Evolutionary conservation across 2,113 vertebrate species (phyloP).

Genomic region (Chlamydotis undulata): DNA sequence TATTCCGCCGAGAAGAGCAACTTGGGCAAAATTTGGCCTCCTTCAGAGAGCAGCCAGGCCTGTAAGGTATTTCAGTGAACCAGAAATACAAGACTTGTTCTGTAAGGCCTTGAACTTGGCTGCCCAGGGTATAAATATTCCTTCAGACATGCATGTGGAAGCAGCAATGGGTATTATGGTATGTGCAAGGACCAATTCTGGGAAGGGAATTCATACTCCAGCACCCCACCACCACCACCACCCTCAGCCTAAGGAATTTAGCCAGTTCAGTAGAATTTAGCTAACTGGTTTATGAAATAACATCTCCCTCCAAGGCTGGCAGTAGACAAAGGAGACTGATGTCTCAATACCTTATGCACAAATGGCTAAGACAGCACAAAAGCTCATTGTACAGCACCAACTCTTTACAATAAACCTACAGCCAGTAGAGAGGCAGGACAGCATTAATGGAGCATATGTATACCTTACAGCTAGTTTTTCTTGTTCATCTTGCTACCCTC

Average conservation of each 20-base stretch:
- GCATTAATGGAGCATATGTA: not conserved
- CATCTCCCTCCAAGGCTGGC: not conserved
- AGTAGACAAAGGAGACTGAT: not conserved
- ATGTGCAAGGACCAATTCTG: not conserved
- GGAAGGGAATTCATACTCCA: not conserved
- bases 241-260: not conserved
- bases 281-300: not conserved
- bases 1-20: not conserved
- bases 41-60: not conserved
- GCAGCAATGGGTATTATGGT: not conserved
- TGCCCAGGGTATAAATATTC: not conserved
- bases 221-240: not conserved
- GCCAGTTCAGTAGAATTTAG: not conserved
- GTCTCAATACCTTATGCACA: not conserved
- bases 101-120: not conserved
- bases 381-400: not conserved
- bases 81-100: not conserved
- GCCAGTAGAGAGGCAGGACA: not conserved
- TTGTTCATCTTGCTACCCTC: not conserved
- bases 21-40: not conserved
- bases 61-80: not conserved
- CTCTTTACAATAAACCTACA: not conserved
- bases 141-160: not conserved
- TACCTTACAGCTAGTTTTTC: slow-evolving; percentile 56
- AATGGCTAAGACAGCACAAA: not conserved